Conservation (phyloP, 2,797 vertebrate species). For the Chloroceryle inda region DNA sequence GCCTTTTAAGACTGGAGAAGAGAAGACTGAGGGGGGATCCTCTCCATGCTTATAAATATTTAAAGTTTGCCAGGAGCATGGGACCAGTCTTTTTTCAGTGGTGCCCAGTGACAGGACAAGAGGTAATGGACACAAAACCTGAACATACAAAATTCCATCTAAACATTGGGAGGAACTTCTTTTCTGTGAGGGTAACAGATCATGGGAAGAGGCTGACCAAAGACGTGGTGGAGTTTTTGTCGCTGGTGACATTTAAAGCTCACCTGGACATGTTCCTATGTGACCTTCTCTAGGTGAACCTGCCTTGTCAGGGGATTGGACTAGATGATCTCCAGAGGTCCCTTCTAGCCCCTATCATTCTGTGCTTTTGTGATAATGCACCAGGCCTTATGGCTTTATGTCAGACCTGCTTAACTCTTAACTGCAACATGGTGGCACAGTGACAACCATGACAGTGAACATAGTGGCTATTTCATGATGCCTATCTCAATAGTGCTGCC, state of each 20-base stretch:
- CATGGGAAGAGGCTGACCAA: not conserved
- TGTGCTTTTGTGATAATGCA: not conserved
- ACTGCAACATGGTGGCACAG: too few relatives aligned
- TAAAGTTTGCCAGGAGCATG: too few relatives aligned
- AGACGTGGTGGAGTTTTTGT: not conserved
- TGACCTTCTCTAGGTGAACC: not conserved
- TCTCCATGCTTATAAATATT: too few relatives aligned
- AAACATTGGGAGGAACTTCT: not conserved
- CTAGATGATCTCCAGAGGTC: not conserved
- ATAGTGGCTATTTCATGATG: not conserved
- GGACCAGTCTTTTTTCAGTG: too few relatives aligned
- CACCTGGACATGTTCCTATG: not conserved
- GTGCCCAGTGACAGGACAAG: too few relatives aligned
- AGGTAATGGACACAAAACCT: too few relatives aligned
- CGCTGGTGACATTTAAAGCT: not conserved
- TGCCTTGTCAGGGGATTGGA: not conserved
- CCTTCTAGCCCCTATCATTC: not conserved
- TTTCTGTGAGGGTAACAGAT: not conserved
- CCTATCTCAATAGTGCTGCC: not conserved
- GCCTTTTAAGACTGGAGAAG: too few relatives aligned
- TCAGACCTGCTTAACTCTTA: not conserved
- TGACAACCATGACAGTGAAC: not conserved
- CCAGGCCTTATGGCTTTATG: not conserved
- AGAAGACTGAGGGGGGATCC: too few relatives aligned
- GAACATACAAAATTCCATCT: too few relatives aligned